Base-by-base conservation (phyloP, 2,797 vertebrate species). In the Rhinophrynus dorsalis region DNA sequence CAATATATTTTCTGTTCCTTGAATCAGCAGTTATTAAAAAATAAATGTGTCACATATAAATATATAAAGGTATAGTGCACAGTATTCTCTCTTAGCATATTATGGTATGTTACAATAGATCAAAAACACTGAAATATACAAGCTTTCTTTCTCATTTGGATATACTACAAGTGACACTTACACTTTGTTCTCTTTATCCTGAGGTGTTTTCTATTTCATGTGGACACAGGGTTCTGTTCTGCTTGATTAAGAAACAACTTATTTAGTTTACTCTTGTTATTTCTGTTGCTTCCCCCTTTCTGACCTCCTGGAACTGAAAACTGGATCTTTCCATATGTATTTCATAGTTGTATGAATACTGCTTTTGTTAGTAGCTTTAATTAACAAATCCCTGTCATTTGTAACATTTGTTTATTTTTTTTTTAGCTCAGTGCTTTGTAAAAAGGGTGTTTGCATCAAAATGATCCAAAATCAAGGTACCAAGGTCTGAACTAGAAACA, bases 321-420 rank as follows among this genome's bases (percentile, higher is more conserved):
- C 60, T 73, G 69, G 54, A 52, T 66, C 62, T 66, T 59, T 73
- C 62, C 69, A 73, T 66, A 66, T 73, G 69, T 73, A 54, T 73
- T 66, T 73, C 69, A 65, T 54, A 73, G 62, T 66, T 66, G 55
- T 73, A 45, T 73, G 69, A 59, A 66, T 66, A 73, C 32, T 73
- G 61, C 48, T 65, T 59, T 73, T 73, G 45, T 73, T 58, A 47
- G 6, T 40, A 44, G 48, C 67, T 51, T 73, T 73, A 73, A 73
- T 73, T 73, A 73, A 66, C 69, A 73, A 72, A 73, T 73, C 62
- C 55, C 54, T 73, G 69, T 73, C 62, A 66, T 44, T 59, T 59
- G 35, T 42, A 65, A 73, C 59, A 59, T 57, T 50, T 59, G 54
- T 66, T 61, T 71, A 29, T 56, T 48, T 64, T 63, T 29, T 65